Evolutionary conservation across 2,797 vertebrate species (phyloP), one percentile per base, ranked within the genome.

Genomic region (Coluber constrictor): DNA sequence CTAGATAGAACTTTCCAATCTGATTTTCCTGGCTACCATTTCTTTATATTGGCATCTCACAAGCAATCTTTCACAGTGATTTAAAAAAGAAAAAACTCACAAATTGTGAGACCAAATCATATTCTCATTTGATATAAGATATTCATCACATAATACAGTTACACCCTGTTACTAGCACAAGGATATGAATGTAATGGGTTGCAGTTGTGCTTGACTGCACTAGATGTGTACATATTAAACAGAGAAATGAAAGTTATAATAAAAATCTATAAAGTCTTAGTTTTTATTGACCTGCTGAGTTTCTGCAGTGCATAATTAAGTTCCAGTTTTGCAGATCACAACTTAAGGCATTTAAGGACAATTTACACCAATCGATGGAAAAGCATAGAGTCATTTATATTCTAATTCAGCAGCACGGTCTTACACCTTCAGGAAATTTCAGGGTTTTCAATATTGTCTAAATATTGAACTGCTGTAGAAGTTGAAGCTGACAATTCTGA

Each of bases 201-300:
- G 79, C 55, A 15, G 87, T 60, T 23, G 47, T 79, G 63, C 91
- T 15, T 87, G 54, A 74, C 16, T 79, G 55, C 32, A 43, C 37
- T 12, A 32, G 56, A 89, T 37, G 15, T 88, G 55, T 89, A 89
- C 29, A 60, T 55, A 79, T 88, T 74, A 70, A 57, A 57, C 29
- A 88, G 51, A 88, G n/a, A 92, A 83, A 83, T 83, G 51, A 91
- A 90, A 90, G 47, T 51, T 27, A 32, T 79, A 57, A 70, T 92
- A 92, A 51, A 89, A 92, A 60, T 59, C 55, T n/a, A 79, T 79
- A 56, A 92, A 89, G 18, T 23, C 55, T 91, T 60, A 60, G 29
- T 79, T 89, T 79, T 47, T n/a, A n/a, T 16, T 60, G 86, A 27
- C n/a, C n/a, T 87, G 86, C 86, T 56, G 61, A 74, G 37, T 25